Conservation (phyloP, 2,113 vertebrate genomes). For the Phalacrocorax carbo region DNA sequence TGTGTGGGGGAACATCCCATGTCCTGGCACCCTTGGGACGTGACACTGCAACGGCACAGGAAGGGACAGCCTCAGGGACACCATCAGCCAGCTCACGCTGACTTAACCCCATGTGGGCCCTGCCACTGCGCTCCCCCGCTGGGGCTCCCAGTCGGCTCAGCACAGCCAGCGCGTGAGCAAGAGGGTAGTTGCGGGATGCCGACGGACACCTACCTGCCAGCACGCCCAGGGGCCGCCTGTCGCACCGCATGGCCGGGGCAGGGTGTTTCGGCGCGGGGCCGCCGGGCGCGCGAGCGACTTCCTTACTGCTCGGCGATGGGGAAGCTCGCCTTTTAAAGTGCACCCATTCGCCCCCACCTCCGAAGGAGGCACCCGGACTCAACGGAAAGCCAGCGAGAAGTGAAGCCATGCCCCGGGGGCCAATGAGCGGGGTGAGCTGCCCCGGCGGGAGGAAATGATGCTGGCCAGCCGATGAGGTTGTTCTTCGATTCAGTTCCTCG, state of each 20-base stretch:
- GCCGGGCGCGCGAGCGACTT: constrained; percentile 14
- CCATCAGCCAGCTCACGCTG: rapidly evolving
- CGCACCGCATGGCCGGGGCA: constrained; percentile 57
- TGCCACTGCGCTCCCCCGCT: background rate
- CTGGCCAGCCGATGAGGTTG: background rate
- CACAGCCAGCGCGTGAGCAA: rapidly evolving
- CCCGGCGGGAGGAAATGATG: background rate
- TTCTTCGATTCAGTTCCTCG: constrained; percentile 62
- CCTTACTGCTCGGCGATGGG: constrained; percentile 31
- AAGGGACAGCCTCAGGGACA: background rate
- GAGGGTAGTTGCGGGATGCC: background rate
- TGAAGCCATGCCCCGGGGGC: background rate
- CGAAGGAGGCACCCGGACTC: background rate
- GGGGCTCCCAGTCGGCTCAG: rapidly evolving
- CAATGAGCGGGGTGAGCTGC: background rate
- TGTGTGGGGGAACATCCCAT: rapidly evolving
- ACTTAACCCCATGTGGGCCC: background rate
- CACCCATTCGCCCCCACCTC: background rate
- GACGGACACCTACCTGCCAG: constrained; percentile 56
- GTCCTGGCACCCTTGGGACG: background rate
- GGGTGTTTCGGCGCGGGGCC: background rate
- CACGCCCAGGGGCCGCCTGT: background rate
- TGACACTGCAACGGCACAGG: background rate
- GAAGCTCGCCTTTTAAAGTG: constrained; percentile 48
- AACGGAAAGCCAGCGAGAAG: background rate